A percentile compares a stretch with the other conserved stretches of the same genome.
Conservation (phyloP, 1,140 invertebrate species). For the Manduca sexta region DNA sequence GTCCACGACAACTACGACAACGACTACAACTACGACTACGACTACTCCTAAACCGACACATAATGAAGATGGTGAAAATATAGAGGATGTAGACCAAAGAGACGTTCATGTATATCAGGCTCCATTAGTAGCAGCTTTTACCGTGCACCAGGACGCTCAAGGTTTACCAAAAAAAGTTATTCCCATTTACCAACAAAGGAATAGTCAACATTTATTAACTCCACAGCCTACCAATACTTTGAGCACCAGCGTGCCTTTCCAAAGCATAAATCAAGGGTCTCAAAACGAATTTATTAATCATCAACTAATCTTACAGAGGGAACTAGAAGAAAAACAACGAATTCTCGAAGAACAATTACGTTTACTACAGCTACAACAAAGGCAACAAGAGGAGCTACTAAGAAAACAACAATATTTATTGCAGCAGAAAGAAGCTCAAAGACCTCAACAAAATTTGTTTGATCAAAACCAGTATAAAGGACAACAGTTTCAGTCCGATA, state of each 20-base stretch:
- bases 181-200: constrained; percentile 70
- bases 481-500: constrained; percentile 42
- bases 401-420: constrained; percentile 76
- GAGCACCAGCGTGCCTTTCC: constrained; percentile 19
- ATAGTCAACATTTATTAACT: constrained; percentile 34
- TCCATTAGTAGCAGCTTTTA: constrained; percentile 86
- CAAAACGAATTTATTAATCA: constrained; percentile 51
- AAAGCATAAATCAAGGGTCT: constrained; percentile 31
- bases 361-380: constrained; percentile 79
- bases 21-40: constrained; percentile 72
- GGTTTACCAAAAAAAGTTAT: constrained; percentile 84
- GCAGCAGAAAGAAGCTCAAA: constrained; percentile 69
- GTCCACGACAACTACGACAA: constrained; percentile 38
- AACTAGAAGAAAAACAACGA: constrained; percentile 80
- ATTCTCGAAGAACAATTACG: constrained; percentile 80
- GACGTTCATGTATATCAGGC: constrained; percentile 87
- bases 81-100: constrained; percentile 77
- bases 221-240: constrained; percentile 15
- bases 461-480: constrained; percentile 61
- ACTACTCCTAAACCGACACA: constrained; percentile 75
- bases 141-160: constrained; percentile 84
- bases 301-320: constrained; percentile 71
- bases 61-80: constrained; percentile 78
- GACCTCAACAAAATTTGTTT: constrained; percentile 75
- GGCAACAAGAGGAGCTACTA: constrained; percentile 80